phyloP scores from a whole-genome alignment of 2,888 invertebrate species.

The Julus scanicus region DNA sequence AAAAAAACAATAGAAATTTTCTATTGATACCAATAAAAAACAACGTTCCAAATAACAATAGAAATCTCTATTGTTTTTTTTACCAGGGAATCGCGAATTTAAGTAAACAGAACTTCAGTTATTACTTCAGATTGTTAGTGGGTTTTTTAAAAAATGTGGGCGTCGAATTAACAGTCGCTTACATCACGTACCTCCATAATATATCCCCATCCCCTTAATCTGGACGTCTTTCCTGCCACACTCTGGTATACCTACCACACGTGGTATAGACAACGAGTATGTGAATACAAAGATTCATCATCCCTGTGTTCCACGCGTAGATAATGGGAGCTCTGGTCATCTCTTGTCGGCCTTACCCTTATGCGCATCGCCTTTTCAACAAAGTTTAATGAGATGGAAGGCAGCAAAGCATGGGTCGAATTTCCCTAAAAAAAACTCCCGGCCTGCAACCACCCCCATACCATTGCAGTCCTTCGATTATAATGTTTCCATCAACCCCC shows the following conservation, averaged over 20 bases:
- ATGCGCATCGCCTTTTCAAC: slow-evolving; percentile 40
- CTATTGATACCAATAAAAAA: too few relatives aligned
- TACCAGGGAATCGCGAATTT: too few relatives aligned
- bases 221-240: background rate
- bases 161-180: too few relatives aligned
- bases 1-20: too few relatives aligned
- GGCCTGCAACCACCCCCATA: background rate
- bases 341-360: background rate
- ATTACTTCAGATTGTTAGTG: too few relatives aligned
- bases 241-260: background rate
- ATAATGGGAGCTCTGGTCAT: slow-evolving; percentile 11
- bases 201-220: too few relatives aligned
- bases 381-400: slow-evolving; percentile 45
- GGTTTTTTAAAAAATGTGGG: too few relatives aligned
- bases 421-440: slow-evolving; percentile 21
- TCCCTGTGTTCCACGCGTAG: background rate
- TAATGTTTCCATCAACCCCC: slow-evolving; percentile 45
- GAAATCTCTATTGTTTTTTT: too few relatives aligned
- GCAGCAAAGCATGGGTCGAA: slow-evolving; percentile 23
- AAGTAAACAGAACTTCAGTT: too few relatives aligned
- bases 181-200: too few relatives aligned
- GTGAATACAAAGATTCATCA: background rate
- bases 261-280: background rate
- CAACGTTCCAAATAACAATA: too few relatives aligned
- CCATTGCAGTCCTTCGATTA: slow-evolving; percentile 21